Base-by-base conservation (phyloP, 2,113 vertebrate species). In the Macroglossus sobrinus region DNA sequence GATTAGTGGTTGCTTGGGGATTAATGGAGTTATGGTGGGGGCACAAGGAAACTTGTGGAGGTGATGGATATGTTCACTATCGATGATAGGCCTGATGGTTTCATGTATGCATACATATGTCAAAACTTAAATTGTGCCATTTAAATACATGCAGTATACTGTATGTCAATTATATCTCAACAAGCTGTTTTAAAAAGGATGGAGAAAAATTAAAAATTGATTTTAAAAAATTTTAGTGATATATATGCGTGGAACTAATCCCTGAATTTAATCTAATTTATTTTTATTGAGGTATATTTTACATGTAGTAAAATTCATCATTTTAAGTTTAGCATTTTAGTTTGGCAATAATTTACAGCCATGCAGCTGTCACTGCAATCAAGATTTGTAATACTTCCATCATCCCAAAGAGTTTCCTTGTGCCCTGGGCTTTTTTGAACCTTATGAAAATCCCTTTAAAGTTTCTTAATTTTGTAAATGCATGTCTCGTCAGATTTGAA, bases 371-470 rank as follows among this genome's bases (percentile, higher is more conserved):
- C 9, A 85, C 47, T 43, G 86, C 22, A 76, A 4, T 85, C 40
- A 85, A 66, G 22, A 84, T 69, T 63, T 1, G 59, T 66, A 93
- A 53, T 9, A 63, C 35, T 90, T 96, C 21, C 3, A 55, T 93
- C 16, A 76, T 22, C 35, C 53, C 40, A 1, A 64, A 30, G 90
- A 78, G 28, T 93, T 87, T 74, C 15, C 6, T 74, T 93, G 38
- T 93, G 8, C 13, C 50, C 21, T 79, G 55, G 24, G 10, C 7
- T 89, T 74, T 95, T 93, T 89, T 75, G 30, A 96, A 89, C 79
- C 55, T 38, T 93, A 63, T 90, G 40, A 96, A 86, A 84, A 87
- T 96, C 28, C 79, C 26, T 92, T 80, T 92, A 50, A 96, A 92
- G 3, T 95, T 87, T 4, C 22, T 92, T 95, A 84, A 81, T 28